These are phyloP conservation scores for Myotis findleyi DNA, from an alignment of 2,797 vertebrate species.

Conservation along the genomic window DNA sequence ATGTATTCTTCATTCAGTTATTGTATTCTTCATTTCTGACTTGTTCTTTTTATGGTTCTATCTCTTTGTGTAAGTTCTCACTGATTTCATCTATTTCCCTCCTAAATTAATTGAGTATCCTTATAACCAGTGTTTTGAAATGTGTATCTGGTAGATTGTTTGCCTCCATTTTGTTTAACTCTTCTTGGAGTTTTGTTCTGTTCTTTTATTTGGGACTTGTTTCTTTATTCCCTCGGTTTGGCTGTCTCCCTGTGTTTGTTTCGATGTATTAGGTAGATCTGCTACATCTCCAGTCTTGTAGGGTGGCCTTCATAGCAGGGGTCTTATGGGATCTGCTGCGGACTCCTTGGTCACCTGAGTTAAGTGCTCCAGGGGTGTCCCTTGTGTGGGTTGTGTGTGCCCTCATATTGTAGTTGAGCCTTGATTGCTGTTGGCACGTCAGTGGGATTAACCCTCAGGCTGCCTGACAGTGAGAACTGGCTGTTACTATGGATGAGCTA, in stretches of 20 bases:
- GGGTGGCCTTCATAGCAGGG: neutral
- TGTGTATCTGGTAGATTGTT: neutral
- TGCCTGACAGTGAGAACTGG: neutral
- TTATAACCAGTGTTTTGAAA: neutral
- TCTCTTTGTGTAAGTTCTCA: neutral
- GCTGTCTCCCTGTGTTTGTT: neutral
- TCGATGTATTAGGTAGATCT: neutral
- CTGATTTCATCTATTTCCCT: neutral
- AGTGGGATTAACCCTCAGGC: neutral
- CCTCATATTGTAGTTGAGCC: neutral
- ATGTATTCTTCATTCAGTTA: neutral
- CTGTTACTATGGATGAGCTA: neutral
- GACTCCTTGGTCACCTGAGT: neutral
- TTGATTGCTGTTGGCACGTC: neutral
- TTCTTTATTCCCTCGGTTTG: neutral
- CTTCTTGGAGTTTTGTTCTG: neutral
- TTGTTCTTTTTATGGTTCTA: neutral
- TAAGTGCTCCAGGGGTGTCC: neutral
- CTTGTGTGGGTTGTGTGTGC: neutral
- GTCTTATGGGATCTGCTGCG: neutral
- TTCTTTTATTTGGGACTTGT: neutral
- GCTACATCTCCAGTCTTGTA: neutral
- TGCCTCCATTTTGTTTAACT: neutral
- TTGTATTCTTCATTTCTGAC: neutral
- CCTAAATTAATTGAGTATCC: neutral